phyloP scores from a whole-genome alignment of 2,888 invertebrate species.

The Eupithecia insigniata region DNA sequence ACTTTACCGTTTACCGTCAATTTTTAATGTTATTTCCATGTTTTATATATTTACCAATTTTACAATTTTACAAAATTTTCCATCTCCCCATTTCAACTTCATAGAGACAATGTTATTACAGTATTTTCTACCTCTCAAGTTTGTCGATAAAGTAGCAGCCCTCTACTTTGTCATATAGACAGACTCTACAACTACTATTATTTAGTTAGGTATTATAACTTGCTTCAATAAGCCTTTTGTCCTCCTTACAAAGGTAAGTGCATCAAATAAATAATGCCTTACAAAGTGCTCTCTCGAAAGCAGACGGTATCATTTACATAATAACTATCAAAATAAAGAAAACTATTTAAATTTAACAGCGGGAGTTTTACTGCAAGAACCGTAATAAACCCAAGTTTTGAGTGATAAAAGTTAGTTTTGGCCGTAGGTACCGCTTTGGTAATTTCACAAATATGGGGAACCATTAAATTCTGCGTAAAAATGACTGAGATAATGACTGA shows the following conservation, averaged over 20 bases:
- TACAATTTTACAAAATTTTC: too few relatives aligned
- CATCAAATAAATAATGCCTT: conserved; percentile 11
- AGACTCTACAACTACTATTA: background rate
- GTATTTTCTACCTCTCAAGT: background rate
- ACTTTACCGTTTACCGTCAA: too few relatives aligned
- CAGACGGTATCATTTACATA: conserved; percentile 40
- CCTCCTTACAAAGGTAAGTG: conserved; percentile 6
- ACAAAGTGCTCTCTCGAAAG: conserved; percentile 29
- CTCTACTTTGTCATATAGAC: background rate
- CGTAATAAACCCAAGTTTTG: conserved; percentile 47
- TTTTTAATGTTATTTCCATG: too few relatives aligned
- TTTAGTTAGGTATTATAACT: conserved; percentile 18
- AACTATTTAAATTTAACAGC: conserved; percentile 46
- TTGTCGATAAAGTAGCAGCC: background rate
- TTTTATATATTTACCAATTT: too few relatives aligned
- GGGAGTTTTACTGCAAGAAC: conserved; percentile 41
- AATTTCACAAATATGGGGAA: conserved; percentile 46
- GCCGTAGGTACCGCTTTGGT: conserved; percentile 31
- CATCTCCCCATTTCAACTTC: background rate
- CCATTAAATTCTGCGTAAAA: conserved; percentile 43
- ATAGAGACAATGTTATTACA: background rate
- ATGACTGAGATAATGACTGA: conserved; percentile 42
- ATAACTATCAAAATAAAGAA: conserved; percentile 47
- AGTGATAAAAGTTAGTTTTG: conserved; percentile 43
- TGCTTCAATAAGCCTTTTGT: conserved; percentile 10